Evolutionary conservation across 2,113 vertebrate genomes (phyloP), one percentile per base, ranked within the genome.

Genomic region (Ameiurus melas): DNA sequence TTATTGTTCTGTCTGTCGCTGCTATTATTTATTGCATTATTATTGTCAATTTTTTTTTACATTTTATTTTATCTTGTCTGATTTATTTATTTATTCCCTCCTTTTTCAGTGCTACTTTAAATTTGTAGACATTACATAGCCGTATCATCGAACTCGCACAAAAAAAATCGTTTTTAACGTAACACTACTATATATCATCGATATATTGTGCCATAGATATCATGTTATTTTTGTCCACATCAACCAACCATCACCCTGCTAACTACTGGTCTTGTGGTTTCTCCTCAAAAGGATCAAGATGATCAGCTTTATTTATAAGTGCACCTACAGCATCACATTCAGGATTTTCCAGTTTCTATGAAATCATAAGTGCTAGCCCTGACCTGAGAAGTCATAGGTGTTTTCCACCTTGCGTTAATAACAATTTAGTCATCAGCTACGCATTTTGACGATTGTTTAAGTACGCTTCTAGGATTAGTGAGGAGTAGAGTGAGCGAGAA

Each of bases 401-500:
- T 86, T 86, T 68, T 84, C 27, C 62, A 43, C 62, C 27, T 13
- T 84, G 62, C 30, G 39, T 68, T 68, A 39, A 22, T 20, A 57
- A 53, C 51, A 47, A 84, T 77, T 77, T 62, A 88, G 60, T 84
- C 68, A 88, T 84, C 70, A 88, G 19, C 27, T 2, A 19, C 33
- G 57, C 55, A 33, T 62, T 47, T 75, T 20, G 66, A 1, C 1
- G 2, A 51, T 80, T 53, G 43, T 80, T 62, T 3, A 83, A 55
- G 5, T 30, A 30, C 43, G 36, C 36, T 39, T 77, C 13, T 17
- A 68, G 89, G 85, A 79, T 81, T 83, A 39, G 55, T 90, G 89
- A 92, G 89, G 86, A 68, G 89, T 20, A 5, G 33, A 78, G 90
- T 36, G 51, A 33, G 78, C 73, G 85, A 17, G 85, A 17, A 66